Evolutionary conservation across 2,797 vertebrate species (phyloP), one percentile per base, ranked within the genome.

Genomic region (Leontopithecus rosalia): DNA sequence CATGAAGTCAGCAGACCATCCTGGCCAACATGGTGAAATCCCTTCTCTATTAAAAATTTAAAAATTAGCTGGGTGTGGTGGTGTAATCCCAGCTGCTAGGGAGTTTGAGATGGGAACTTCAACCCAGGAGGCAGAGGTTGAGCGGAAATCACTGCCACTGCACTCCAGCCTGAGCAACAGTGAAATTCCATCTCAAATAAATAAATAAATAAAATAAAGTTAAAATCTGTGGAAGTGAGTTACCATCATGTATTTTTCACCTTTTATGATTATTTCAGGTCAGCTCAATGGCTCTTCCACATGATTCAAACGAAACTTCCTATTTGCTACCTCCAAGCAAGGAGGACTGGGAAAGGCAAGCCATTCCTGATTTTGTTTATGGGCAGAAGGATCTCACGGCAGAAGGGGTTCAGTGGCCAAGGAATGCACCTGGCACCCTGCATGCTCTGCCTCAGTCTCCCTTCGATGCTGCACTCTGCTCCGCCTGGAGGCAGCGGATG

Each of bases 401-500:
- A 75, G 77, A 79, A 7, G 98, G 95, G 0, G 36, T 97, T 57
- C 97, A 94, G 50, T 99, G 99, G 99, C 95, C 82, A 0, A 7
- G 4, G 33, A 43, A 1, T 0, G 7, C 55, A 3, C 57, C 79
- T 6, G 13, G 81, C 4, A 2, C 15, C 26, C 39, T 1, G 4
- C 81, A 88, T 24, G 1, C 81, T 0, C 5, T 12, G 1, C 39
- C 93, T 0, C 55, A 48, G 1, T 98, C 99, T 11, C 98, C 94
- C n/a, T 99, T 99, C 88, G 99, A 99, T 97, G 61, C 46, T 0
- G 90, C 72, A 0, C 97, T 99, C 85, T 98, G 97, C 93, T 94
- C 87, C 0, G 98, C 98, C 26, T 99, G 99, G 99, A 97, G 14
- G 0, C 99, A 99, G 94, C 98, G 99, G 92, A 98, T 99, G 99